Base-by-base conservation (phyloP, 2,888 invertebrate genomes). In the Bombylius discolor region DNA sequence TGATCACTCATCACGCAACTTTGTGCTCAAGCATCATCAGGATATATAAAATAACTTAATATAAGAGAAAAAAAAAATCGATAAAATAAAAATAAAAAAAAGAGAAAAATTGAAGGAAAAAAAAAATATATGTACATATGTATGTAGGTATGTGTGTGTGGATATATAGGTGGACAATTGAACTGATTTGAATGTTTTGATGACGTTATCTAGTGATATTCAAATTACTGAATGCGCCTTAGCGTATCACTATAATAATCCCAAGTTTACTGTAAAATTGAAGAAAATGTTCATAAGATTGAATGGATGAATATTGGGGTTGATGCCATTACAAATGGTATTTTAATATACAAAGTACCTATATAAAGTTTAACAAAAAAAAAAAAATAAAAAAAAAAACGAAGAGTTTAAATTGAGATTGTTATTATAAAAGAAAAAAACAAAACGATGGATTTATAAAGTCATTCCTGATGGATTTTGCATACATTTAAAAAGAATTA, bases 161-260 rank as follows among this genome's bases (percentile, higher is more conserved):
- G 33, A 9, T 14, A 53, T 14, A 33, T n/a, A 48, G 46, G 46
- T 45, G 46, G 56, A 49, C 53, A 53, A 55, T 53, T 53, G 47
- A 52, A 50, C 59, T 59, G 53, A 59, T 57, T 59, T 59, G 57
- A 59, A 59, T 59, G 57, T 57, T 55, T 57, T 51, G 57, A 59
- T 59, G 59, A 57, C 56, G 56, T 59, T 59, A 59, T 59, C 59
- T 59, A 53, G 53, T 56, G 56, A 57, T 57, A 59, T 59, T 59
- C 57, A 57, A 59, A 59, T 59, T 59, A 54, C n/a, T 23, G 31
- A 50, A 47, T 47, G 52, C 47, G 47, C 52, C 47, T 23, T 4
- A 42, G 11, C 11, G 11, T 42, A 42, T 11, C 8, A 42, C 39
- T 42, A 1, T 23, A 23, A 23, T 23, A 23, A 23, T 2, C 23